phyloP scores from a whole-genome alignment of 2,888 invertebrate species.

The Mamestra brassicae region DNA sequence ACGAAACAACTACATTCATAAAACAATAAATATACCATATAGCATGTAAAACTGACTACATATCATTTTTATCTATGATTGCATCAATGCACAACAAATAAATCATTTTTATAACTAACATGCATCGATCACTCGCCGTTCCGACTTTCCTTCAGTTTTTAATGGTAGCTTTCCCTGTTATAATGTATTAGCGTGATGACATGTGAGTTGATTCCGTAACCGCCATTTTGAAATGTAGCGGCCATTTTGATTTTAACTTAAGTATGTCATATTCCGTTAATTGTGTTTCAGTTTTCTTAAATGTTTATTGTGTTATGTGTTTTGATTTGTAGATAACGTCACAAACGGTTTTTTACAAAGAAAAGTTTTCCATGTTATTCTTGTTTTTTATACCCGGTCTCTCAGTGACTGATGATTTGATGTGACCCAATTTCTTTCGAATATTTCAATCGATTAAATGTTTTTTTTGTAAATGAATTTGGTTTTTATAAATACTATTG shows the following conservation, averaged over 20 bases:
- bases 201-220: constrained; percentile 22
- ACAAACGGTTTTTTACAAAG: no score
- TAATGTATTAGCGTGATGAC: constrained; percentile 34
- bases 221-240: constrained; percentile 24
- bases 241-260: constrained; percentile 24
- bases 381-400: no score
- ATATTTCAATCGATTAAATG: no score
- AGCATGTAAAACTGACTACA: neutral
- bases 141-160: constrained; percentile 44
- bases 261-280: neutral
- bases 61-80: neutral
- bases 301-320: neutral
- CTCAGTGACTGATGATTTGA: no score
- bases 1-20: no score
- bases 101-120: constrained; percentile 26
- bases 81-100: constrained; percentile 25
- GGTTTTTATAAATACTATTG: no score
- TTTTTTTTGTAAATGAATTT: no score
- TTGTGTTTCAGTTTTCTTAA: neutral
- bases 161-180: constrained; percentile 39
- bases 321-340: neutral
- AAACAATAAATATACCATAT: no score
- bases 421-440: no score
- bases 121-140: constrained; percentile 38
- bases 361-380: no score